Evolutionary conservation across 1,140 invertebrate genomes (phyloP).

Genomic region (Melanaphis sacchari): DNA sequence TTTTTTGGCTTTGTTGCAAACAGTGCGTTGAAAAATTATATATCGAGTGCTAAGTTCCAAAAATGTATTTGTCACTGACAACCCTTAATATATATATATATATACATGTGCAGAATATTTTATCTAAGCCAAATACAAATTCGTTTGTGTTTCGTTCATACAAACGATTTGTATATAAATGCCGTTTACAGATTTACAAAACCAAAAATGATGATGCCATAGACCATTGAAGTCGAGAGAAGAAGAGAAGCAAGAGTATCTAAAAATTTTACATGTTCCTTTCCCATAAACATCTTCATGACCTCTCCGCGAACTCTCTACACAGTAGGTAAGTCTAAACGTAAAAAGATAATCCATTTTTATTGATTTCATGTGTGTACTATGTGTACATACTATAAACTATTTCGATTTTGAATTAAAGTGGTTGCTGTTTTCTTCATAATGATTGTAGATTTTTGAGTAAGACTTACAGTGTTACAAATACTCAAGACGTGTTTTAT

Average conservation of each 20-base stretch:
- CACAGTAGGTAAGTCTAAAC: too few species aligned
- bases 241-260: background rate
- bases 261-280: background rate
- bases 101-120: background rate
- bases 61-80: conserved; percentile 7
- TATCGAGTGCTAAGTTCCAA: background rate
- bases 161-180: background rate
- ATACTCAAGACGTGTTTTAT: background rate
- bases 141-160: background rate
- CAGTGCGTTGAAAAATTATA: background rate
- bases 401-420: background rate
- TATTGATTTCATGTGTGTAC: too few species aligned
- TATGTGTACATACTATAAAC: too few species aligned
- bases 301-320: too few species aligned
- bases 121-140: background rate
- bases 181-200: too few species aligned
- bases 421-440: background rate
- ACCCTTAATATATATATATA: background rate
- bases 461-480: background rate
- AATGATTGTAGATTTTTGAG: background rate
- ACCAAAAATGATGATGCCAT: background rate
- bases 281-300: too few species aligned
- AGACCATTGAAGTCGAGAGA: background rate
- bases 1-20: background rate
- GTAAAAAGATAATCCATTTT: too few species aligned